Conservation (phyloP, 2,797 vertebrate genomes). For the Neosalanx taihuensis region DNA sequence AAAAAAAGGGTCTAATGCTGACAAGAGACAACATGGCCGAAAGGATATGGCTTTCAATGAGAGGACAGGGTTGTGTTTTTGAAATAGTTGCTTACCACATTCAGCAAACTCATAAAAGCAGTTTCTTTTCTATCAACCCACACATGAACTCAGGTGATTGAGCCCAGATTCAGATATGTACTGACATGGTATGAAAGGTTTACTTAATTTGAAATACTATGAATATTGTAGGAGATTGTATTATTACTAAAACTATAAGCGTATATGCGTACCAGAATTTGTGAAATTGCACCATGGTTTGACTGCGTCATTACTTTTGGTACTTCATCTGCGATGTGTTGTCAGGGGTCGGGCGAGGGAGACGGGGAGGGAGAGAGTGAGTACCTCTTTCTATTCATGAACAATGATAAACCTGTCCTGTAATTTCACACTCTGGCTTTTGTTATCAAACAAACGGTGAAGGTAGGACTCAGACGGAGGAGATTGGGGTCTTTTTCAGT, state of each 20-base stretch:
- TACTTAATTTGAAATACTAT: background rate
- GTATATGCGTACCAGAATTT: background rate
- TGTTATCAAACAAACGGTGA: conserved; percentile 4
- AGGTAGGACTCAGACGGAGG: background rate
- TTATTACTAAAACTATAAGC: background rate
- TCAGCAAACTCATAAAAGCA: background rate
- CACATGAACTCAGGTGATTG: background rate
- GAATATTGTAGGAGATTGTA: background rate
- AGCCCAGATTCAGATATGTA: background rate
- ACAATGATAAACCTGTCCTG: background rate
- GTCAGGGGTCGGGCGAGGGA: background rate
- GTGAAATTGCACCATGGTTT: too few relatives aligned
- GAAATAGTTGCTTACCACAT: background rate
- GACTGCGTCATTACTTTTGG: too few relatives aligned
- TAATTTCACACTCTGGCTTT: conserved; percentile 2
- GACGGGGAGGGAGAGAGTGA: background rate
- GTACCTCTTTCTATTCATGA: background rate
- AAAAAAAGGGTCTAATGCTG: conserved; percentile 39
- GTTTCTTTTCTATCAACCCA: too few relatives aligned
- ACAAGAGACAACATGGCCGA: conserved; percentile 33
- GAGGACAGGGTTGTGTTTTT: conserved; percentile 5
- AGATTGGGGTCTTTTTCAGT: conserved; percentile 1
- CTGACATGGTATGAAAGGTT: background rate
- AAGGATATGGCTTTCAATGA: conserved; percentile 28
- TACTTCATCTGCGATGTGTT: background rate